Evolutionary conservation across 2,797 vertebrate genomes (phyloP), one percentile per base, ranked within the genome.

Genomic region (Tiaroga cobitis): DNA sequence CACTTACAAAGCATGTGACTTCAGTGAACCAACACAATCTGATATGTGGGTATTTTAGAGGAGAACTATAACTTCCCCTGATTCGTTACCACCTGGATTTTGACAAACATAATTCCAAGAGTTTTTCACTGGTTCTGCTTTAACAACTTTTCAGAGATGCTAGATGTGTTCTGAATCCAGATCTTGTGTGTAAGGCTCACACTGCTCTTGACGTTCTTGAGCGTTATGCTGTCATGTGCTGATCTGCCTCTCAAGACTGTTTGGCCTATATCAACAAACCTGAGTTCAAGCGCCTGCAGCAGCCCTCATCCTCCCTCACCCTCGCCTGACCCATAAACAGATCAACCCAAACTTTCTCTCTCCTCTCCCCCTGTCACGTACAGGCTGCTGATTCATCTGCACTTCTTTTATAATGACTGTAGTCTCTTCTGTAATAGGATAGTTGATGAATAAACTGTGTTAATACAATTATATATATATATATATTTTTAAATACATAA

Each of bases 311-410:
- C 65, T 70, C 70, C 56, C 65, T 82, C 56, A 46, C 13, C 32
- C 34, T 43, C 26, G 56, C 46, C 79, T 75, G 43, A 86, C 59
- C 78, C 70, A 81, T 81, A 68, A 86, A 65, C 68, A 81, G 34
- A 70, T 68, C 67, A 46, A 32, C 34, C 56, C 16, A 41, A 78
- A 41, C 51, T 59, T 76, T 37, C 21, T 56, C 7, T n/a, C 74
- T 39, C 34, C 21, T 34, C 19, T 79, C 56, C 5, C 41, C 56
- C 26, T 26, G 37, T 79, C 59, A 79, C 37, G 29, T 21, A 11
- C 51, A n/a, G 19, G 32, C 51, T 54, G 74, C 74, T 21, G 56
- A 56, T 37, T 76, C 51, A 76, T 76, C 21, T 24, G 72, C 18
- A 51, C 9, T 3, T 75, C 16, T 37, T 76, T 56, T 37, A 37